A percentile compares a stretch with the other conserved stretches of the same genome.
These are phyloP conservation scores for Drosophila leonis DNA, from an alignment of 2,888 invertebrate species.

Conservation along the genomic window DNA sequence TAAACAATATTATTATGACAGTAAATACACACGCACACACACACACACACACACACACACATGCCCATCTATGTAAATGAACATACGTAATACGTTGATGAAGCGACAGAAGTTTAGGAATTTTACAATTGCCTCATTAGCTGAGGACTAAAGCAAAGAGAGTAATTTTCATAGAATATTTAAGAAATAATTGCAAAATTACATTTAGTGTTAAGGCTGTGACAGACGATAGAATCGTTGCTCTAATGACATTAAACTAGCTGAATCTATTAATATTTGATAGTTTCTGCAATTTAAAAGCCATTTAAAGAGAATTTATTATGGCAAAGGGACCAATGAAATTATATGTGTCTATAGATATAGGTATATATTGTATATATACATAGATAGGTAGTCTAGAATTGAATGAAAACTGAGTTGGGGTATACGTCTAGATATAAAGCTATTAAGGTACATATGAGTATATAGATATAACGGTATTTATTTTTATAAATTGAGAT, in stretches of 20 bases:
- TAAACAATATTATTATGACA: constrained; percentile 16
- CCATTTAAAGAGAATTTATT: background rate
- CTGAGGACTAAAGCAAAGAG: background rate
- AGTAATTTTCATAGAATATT: constrained; percentile 4
- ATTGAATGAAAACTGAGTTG: background rate
- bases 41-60: background rate
- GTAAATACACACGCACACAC: constrained; percentile 7
- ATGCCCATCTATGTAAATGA: background rate
- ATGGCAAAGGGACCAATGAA: background rate
- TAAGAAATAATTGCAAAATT: constrained; percentile 2
- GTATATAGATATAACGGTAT: background rate
- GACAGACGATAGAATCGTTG: background rate
- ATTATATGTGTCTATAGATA: background rate
- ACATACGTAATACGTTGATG: background rate
- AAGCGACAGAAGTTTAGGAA: background rate
- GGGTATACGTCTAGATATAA: background rate
- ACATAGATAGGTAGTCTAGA: background rate
- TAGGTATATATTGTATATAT: background rate
- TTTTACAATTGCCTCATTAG: constrained; percentile 12
- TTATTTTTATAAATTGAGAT: too few species aligned
- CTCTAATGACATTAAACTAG: background rate
- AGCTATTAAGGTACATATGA: background rate
- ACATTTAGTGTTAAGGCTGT: background rate
- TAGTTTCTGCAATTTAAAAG: background rate
- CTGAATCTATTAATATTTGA: background rate